Percentiles rank a stretch among this genome's conserved stretches.
Evolutionary conservation across 2,797 vertebrate species (phyloP).

Genomic region (Pseudochirops cupreus): DNA sequence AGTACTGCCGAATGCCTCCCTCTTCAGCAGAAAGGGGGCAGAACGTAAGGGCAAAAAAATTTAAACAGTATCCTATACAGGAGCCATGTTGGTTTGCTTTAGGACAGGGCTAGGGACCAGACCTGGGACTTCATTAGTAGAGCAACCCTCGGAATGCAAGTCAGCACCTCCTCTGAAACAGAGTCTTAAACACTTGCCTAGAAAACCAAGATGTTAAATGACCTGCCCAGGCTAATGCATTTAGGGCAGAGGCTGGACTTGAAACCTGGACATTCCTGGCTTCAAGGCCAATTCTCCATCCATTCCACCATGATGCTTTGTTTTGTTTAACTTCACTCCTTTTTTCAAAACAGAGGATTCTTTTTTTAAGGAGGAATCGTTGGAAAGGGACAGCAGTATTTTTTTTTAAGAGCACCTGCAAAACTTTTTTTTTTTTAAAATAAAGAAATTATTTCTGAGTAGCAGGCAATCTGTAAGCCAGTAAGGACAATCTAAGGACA

Average conservation of each 20-base stretch:
- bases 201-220: not conserved
- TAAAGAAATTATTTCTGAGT: not conserved
- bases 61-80: not conserved
- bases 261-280: not conserved
- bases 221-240: not conserved
- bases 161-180: not conserved
- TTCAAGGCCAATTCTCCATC: not conserved
- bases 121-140: not conserved
- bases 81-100: not conserved
- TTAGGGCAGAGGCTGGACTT: not conserved
- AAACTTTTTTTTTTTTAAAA: not conserved
- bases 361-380: not conserved
- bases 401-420: not conserved
- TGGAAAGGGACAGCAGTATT: not conserved
- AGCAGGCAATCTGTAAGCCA: not conserved
- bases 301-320: not conserved
- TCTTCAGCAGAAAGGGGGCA: not conserved
- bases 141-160: not conserved
- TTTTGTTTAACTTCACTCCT: not conserved
- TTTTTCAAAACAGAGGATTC: not conserved
- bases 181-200: not conserved
- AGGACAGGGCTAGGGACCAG: not conserved
- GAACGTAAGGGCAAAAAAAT: not conserved
- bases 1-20: not conserved
- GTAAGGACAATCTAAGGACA: not conserved